These are phyloP conservation scores for Netelia inedita DNA, from an alignment of 2,888 invertebrate genomes.

Conservation along the genomic window DNA sequence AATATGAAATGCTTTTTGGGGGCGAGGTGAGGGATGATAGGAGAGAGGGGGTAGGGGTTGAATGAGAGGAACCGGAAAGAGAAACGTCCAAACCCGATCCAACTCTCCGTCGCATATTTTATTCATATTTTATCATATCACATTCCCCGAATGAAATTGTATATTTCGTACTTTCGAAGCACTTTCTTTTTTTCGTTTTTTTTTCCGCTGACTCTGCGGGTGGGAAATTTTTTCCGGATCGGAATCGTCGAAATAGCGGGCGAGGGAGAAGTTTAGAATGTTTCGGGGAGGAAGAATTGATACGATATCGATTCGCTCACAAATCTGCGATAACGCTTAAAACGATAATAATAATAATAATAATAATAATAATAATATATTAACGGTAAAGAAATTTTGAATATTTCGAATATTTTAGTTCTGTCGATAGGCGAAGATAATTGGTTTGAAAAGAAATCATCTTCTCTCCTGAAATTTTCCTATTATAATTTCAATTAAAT, in stretches of 20 bases:
- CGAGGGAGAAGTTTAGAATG: neutral
- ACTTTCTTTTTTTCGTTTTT: slow-evolving; percentile 11
- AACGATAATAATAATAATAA: neutral
- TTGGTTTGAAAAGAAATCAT: neutral
- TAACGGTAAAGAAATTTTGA: too few relatives aligned
- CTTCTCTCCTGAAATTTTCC: neutral
- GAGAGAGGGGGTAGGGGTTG: neutral
- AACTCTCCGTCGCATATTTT: slow-evolving; percentile 28
- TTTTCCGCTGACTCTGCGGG: slow-evolving; percentile 20
- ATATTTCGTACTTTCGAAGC: neutral
- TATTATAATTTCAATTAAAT: neutral
- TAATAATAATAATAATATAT: too few relatives aligned
- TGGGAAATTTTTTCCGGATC: neutral
- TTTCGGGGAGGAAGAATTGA: neutral
- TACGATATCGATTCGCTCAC: neutral
- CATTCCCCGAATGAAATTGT: slow-evolving; percentile 22
- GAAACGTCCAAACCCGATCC: slow-evolving; percentile 25
- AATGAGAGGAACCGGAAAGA: slow-evolving; percentile 40
- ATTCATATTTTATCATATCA: slow-evolving; percentile 48
- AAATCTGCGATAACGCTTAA: slow-evolving; percentile 18
- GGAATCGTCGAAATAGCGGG: neutral
- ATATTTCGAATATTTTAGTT: too few relatives aligned
- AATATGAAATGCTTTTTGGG: slow-evolving; percentile 58
- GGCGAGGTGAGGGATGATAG: too few relatives aligned
- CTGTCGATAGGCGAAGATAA: neutral